phyloP scores from a whole-genome alignment of 2,888 invertebrate genomes.

The Aproaerema taeniolella region DNA sequence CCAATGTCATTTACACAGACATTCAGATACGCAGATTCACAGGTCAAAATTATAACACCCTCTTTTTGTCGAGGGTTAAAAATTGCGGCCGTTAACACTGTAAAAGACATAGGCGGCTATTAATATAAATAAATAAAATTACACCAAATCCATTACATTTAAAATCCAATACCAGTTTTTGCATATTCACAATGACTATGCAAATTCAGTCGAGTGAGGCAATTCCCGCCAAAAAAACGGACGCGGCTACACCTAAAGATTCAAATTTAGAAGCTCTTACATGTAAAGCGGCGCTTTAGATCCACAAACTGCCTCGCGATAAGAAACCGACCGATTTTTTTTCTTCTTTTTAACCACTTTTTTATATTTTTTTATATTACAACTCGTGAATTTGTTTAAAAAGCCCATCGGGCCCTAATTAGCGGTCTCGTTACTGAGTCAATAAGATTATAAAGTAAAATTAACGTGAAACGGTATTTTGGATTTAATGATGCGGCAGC shows the following conservation, averaged over 20 bases:
- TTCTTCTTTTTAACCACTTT: too few species aligned
- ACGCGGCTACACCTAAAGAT: conserved; percentile 22
- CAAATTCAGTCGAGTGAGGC: conserved; percentile 1
- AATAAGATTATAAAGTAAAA: conserved; percentile 5
- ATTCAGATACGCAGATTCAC: too few species aligned
- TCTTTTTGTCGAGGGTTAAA: too few species aligned
- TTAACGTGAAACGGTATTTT: conserved; percentile 1
- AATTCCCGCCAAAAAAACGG: conserved; percentile 2
- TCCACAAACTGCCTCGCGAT: conserved; percentile 9
- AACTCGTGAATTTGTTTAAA: conserved; percentile 20
- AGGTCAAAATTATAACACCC: too few species aligned
- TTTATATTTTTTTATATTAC: conserved; percentile 17
- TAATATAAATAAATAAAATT: too few species aligned
- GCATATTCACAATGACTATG: too few species aligned
- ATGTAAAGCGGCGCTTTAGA: conserved; percentile 9
- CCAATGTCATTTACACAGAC: too few species aligned
- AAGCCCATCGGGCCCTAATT: conserved; percentile 20
- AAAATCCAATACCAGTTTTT: too few species aligned
- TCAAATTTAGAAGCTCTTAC: conserved; percentile 20
- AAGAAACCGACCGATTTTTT: conserved; percentile 12
- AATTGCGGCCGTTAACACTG: too few species aligned
- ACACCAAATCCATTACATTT: too few species aligned
- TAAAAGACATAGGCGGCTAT: too few species aligned
- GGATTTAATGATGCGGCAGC: conserved; percentile 8
- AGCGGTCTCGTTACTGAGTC: conserved; percentile 17